Base-by-base conservation (phyloP, 2,888 invertebrate species). In the Lasioglossum leucozonium region DNA sequence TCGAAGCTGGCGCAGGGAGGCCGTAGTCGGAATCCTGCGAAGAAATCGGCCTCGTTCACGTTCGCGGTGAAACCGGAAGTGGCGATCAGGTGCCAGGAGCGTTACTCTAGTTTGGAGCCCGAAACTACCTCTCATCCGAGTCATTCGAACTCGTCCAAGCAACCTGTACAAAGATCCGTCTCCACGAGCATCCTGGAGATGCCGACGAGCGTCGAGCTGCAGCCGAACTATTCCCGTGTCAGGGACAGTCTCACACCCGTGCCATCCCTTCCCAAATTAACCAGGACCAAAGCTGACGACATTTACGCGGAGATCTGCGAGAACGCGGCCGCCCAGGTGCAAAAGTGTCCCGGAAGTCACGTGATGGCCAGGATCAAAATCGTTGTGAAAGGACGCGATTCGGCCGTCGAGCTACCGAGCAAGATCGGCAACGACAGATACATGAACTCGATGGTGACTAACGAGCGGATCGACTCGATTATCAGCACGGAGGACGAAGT, bases 41-140 rank as follows among this genome's bases (percentile, higher is more conserved):
- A 94, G 79, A 95, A 95, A 84, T 95, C 95, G 0, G 95, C 95
- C 0, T 95, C 95, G n/a, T 95, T 95, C 81, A 95, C 95, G 37
- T 95, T 94, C 80, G 95, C 94, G 5, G 91, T 94, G 16, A 91
- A 94, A 78, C 94, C 95, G 47, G 94, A 94, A 87, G 85, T 95
- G 30, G 93, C 94, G 55, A 94, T 95, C 90, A 92, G 91, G 62
- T 93, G 93, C 22, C 93, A 94, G 82, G 94, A 94, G 72, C 92
- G 94, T 87, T 95, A 95, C 81, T 94, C 94, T 84, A 95, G 95
- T 87, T 87, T 95, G 71, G 95, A 95, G 78, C 93, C 94, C 6
- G 93, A 94, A 88, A 85, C 92, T 82, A 92, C 92, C 87, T 93
- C 93, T 79, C 90, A 93, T 55, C 92, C 91, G 76, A 91, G 83